A percentile compares a stretch with the other conserved stretches of the same genome.
Evolutionary conservation across 2,888 invertebrate genomes (phyloP).

Genomic region (Icerya purchasi): DNA sequence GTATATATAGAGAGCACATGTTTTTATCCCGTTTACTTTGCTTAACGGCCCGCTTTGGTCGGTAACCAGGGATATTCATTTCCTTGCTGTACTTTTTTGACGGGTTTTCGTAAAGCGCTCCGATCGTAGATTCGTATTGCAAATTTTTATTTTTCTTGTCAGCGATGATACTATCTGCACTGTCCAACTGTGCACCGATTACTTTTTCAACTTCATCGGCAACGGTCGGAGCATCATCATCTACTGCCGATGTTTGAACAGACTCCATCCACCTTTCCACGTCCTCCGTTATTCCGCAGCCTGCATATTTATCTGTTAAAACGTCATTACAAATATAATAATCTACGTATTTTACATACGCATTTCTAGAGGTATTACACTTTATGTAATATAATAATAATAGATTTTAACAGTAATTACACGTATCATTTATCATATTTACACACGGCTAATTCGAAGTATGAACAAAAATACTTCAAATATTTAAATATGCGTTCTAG

Average conservation of each 20-base stretch:
- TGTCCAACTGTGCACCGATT: not conserved
- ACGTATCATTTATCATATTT: too few relatives aligned
- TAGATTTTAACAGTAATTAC: not conserved
- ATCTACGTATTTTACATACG: not conserved
- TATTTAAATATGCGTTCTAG: too few relatives aligned
- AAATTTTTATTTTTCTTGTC: slow-evolving; percentile 8
- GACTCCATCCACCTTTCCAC: slow-evolving; percentile 45
- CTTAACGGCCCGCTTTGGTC: slow-evolving; percentile 2
- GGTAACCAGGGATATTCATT: slow-evolving; percentile 33
- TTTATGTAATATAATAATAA: slow-evolving; percentile 4
- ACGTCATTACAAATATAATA: not conserved
- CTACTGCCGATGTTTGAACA: slow-evolving; percentile 35
- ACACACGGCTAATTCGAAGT: too few relatives aligned
- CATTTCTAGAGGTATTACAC: not conserved
- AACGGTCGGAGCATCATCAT: slow-evolving; percentile 18
- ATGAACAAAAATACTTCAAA: too few relatives aligned
- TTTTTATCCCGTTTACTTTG: slow-evolving; percentile 39
- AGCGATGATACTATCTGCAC: not conserved
- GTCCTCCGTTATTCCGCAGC: slow-evolving; percentile 16
- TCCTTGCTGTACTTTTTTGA: slow-evolving; percentile 57
- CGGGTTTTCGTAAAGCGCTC: slow-evolving; percentile 23
- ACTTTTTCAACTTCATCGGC: not conserved
- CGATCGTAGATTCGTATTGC: slow-evolving; percentile 31
- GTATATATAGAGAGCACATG: slow-evolving; percentile 87
- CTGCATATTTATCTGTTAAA: slow-evolving; percentile 27